Evolutionary conservation across 64 coral and sea anemone genomes (phyloP).

Genomic region (Porites australiensis): DNA sequence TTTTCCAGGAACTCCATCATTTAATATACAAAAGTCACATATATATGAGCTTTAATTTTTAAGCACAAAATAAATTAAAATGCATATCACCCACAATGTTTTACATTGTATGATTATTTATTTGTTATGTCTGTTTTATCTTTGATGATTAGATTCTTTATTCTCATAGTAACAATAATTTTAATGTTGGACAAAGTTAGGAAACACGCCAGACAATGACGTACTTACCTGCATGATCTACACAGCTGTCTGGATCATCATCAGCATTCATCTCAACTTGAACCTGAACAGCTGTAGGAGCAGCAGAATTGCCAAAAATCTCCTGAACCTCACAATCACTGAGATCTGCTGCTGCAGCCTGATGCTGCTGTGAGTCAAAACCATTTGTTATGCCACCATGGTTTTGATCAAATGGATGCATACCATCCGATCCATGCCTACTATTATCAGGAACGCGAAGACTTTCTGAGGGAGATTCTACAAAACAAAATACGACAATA

Average conservation of each 20-base stretch:
- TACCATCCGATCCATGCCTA: background rate
- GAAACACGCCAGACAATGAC: background rate
- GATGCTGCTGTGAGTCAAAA: background rate
- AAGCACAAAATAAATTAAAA: no score
- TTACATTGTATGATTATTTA: no score
- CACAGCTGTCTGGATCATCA: background rate
- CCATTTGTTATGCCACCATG: slow-evolving; percentile 7
- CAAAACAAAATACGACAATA: background rate
- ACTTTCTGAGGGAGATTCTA: slow-evolving; percentile 1
- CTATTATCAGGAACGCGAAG: slow-evolving; percentile 2
- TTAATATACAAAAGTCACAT: no score
- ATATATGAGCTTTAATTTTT: no score
- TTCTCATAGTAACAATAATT: no score
- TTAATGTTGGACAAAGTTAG: no score
- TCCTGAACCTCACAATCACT: slow-evolving; percentile 31
- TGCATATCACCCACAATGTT: no score
- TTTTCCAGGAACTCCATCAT: no score
- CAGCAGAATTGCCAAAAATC: background rate
- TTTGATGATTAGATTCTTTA: no score
- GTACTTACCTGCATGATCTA: background rate
- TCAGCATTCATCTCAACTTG: slow-evolving; percentile 20
- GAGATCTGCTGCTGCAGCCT: background rate
- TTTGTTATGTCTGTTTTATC: no score
- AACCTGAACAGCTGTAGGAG: slow-evolving; percentile 25
- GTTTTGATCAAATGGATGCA: background rate